Conservation (phyloP, 2,888 invertebrate species). For the Drosophila helvetica region DNA sequence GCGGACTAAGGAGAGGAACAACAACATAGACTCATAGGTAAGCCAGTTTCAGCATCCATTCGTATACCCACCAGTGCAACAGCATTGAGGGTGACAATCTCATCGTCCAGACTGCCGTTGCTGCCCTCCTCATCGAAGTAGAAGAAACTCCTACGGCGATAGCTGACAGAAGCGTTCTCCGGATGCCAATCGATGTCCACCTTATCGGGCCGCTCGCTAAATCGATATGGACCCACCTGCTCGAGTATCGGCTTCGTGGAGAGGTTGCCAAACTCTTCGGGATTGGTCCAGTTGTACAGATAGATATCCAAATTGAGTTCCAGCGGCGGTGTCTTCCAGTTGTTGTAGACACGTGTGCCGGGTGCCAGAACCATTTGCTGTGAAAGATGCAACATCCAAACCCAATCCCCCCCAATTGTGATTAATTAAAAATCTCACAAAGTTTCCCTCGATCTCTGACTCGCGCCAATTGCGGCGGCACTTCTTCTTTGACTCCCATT, state of each 20-base stretch:
- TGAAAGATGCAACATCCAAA: slow-evolving; percentile 41
- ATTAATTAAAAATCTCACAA: slow-evolving; percentile 67
- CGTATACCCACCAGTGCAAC: slow-evolving; percentile 89
- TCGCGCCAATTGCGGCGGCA: slow-evolving; percentile 55
- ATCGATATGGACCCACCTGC: slow-evolving; percentile 87
- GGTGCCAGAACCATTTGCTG: slow-evolving; percentile 88
- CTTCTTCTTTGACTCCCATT: slow-evolving; percentile 56
- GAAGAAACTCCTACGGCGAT: slow-evolving; percentile 88
- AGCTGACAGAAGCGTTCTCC: slow-evolving; percentile 89
- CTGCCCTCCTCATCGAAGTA: slow-evolving; percentile 88
- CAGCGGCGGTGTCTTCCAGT: slow-evolving; percentile 89
- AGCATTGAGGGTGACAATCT: slow-evolving; percentile 90
- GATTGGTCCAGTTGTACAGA: slow-evolving; percentile 93
- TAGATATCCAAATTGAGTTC: slow-evolving; percentile 88
- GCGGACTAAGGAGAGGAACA: slow-evolving; percentile 83
- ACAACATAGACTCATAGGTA: not conserved
- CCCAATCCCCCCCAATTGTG: slow-evolving; percentile 46
- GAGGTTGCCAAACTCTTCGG: slow-evolving; percentile 86
- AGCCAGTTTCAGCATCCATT: not conserved
- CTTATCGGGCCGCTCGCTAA: slow-evolving; percentile 88
- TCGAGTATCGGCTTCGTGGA: slow-evolving; percentile 85
- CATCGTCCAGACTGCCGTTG: slow-evolving; percentile 88
- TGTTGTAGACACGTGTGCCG: slow-evolving; percentile 86
- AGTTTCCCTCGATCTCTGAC: slow-evolving; percentile 40
- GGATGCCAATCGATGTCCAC: slow-evolving; percentile 90